Percentiles rank a stretch among this genome's conserved stretches.
Evolutionary conservation across 2,113 vertebrate genomes (phyloP).

Genomic region (Heloderma charlesbogerti): DNA sequence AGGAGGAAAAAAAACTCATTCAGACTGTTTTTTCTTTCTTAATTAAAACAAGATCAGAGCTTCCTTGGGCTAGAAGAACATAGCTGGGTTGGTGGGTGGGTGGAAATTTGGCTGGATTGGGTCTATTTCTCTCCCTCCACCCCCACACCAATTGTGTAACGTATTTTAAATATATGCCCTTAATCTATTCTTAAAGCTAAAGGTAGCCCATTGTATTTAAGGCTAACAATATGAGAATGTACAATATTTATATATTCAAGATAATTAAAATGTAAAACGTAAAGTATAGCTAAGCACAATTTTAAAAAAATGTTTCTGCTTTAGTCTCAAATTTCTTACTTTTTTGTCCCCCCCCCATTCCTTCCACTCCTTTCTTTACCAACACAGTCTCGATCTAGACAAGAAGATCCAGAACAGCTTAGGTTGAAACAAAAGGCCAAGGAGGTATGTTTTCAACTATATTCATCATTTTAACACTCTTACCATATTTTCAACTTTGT

Average conservation of each 20-base stretch:
- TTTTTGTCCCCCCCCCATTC: constrained; percentile 1
- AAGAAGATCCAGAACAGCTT: constrained; percentile 93
- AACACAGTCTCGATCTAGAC: constrained; percentile 89
- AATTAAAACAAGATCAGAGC: background rate
- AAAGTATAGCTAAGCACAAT: background rate
- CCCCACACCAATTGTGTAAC: too few species aligned
- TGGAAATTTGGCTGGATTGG: background rate
- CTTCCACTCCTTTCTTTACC: background rate
- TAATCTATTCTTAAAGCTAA: background rate
- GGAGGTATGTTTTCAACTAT: constrained; percentile 79
- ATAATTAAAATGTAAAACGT: background rate
- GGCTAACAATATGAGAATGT: background rate
- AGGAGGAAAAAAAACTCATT: background rate
- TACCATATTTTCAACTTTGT: background rate
- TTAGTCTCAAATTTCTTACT: background rate
- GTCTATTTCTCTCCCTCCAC: background rate
- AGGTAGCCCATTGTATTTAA: background rate
- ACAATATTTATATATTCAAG: background rate
- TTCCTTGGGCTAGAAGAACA: background rate
- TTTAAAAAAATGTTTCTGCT: background rate
- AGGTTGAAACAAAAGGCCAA: constrained; percentile 93
- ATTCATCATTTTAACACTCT: background rate
- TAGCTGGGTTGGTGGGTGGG: background rate
- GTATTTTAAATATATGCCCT: background rate
- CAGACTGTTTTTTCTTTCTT: background rate